Base-by-base conservation (phyloP, 2,888 invertebrate species). In the Bombylius major region DNA sequence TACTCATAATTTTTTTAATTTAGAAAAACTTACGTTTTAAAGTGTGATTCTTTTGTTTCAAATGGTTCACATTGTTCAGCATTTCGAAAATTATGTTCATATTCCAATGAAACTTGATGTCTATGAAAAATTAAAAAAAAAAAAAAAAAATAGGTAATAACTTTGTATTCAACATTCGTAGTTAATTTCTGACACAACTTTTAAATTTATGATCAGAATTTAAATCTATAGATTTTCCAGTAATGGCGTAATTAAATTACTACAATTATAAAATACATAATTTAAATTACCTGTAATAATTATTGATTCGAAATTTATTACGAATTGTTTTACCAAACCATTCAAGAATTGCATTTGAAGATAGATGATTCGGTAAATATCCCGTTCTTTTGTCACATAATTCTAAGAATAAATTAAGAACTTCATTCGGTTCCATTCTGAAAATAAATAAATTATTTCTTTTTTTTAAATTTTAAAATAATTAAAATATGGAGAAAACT, bases 241-340 rank as follows among this genome's bases (percentile, higher is more conserved):
- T 23, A 23, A 23, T 23, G 23, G 3, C 23, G 23, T 23, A 23
- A 23, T 23, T 23, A 23, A 23, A 23, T 23, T 23, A 23, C 3
- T 23, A 2, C 3, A 23, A 23, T 23, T 23, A 23, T 23, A 23
- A 1, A 23, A 23, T n/a, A n/a, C n/a, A n/a, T 32, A 47, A 31
- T 44, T 36, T 5, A 44, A 58, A 58, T 59, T 60, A 69, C 67
- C 66, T 66, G 54, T 65, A 63, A 56, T 63, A 67, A 34, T 65
- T 64, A 50, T 66, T 63, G 11, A 69, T 65, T 58, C 65, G 65
- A 6, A 59, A 54, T 23, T 62, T 63, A 31, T 66, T 66, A 50
- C 65, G 64, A 47, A 70, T 59, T 6, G 66, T 67, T 46, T 66
- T 62, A 3, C 69, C 69, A 61, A 67, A 70, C 68, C 68, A 70